Evolutionary conservation across 2,888 invertebrate species (phyloP), one percentile per base, ranked within the genome.

Genomic region (Norana najaformis): DNA sequence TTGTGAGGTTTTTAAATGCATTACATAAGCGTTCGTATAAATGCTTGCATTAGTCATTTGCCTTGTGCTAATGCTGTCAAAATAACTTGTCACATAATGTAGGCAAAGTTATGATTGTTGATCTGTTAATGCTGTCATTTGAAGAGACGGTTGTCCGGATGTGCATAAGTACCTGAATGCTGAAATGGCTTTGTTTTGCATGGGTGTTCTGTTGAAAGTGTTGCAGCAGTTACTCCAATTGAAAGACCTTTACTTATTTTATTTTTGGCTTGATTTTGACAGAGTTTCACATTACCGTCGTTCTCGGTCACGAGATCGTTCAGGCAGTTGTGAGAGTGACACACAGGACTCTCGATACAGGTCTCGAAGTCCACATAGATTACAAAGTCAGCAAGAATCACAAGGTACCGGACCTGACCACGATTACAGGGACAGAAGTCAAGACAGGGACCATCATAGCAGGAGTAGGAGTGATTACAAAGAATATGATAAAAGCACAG

Each of bases 281-380:
- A 85, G 85, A 85, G 85, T 37, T 85, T 85, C 37, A 37, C 85
- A 85, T 23, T 23, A 30, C 37, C 85, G 30, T 85, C 85, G 85
- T 85, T 85, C 85, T 37, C 85, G 85, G 35, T 85, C 85, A 23
- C 85, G 85, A 85, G 37, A 85, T 36, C 85, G 37, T 85, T 85
- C 85, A 23, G 85, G 37, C 8, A 85, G 85, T 69, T 69, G 69
- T 37, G 85, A 85, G 20, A 85, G 85, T 16, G 85, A 85, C 36
- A 18, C 18, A 0, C 85, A 85, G 85, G 37, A n/a, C 37, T 85
- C 85, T 85, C 35, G 85, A 5, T 37, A 85, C 36, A 85, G 85
- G 85, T 85, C 85, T 35, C 85, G 85, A 85, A 85, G 85, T 85
- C 35, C 36, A 85, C 6, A 13, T 35, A 35, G 85, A 14, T 30